Base-by-base conservation (phyloP, 2,797 vertebrate genomes). In the Acipenser transmontanus region DNA sequence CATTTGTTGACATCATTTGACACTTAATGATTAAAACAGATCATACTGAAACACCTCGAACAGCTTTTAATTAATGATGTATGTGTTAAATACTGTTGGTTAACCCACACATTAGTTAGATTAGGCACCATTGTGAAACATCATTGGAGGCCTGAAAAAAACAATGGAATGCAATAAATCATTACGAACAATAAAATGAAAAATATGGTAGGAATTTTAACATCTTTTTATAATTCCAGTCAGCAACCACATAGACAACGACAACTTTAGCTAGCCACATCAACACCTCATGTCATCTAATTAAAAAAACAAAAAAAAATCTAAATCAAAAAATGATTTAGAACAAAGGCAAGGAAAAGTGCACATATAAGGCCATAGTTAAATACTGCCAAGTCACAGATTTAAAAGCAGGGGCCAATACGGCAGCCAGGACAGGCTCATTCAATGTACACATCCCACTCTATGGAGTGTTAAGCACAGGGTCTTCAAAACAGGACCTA, bases 281-380 rank as follows among this genome's bases (percentile, higher is more conserved):
- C 69, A 71, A 79, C 76, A 77, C 66, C 4, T 8, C 4, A 54
- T 56, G 65, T 60, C 20, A 34, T 34, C 34, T 34, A 34, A 34
- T 34, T 57, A 61, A 61, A 73, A 61, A 67, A 68, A 70, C 65
- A 64, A 64, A 69, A 59, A 67, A 69, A 50, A 10, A 48, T 13
- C 49, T 50, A 64, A 69, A 7, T 6, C 47, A 47, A 66, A 8
- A 49, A 68, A 50, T 12, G 61, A 10, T 14, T 54, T 66, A 62
- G 66, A 66, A 72, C 71, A 73, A 84, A 87, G 82, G 85, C 84
- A 81, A 84, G 74, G 85, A 84, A 74, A 77, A 80, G 82, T 79
- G 80, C 80, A 85, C 83, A 80, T 89, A 79, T 95, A 96, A 96
- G 93, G 93, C 93, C 74, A 71, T 91, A 87, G 87, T 87, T 89